Evolutionary conservation across 2,113 vertebrate species (phyloP).

Genomic region (Myotis lucifugus): DNA sequence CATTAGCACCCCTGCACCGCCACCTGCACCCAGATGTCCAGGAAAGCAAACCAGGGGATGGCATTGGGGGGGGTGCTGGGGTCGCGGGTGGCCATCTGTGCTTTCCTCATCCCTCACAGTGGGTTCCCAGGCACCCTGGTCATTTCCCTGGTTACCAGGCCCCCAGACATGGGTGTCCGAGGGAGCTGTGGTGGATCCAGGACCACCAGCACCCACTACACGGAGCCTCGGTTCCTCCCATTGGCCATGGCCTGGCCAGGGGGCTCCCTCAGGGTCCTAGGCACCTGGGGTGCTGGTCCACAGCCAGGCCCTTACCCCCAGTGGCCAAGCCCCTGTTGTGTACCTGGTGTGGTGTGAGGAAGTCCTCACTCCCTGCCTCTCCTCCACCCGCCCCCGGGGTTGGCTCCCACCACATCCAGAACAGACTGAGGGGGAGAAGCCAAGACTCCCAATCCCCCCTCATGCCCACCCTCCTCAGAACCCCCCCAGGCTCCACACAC

Average conservation of each 20-base stretch:
- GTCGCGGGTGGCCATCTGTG: background rate
- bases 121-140: no score
- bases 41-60: background rate
- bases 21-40: fast-evolving
- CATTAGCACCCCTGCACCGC: background rate
- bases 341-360: background rate
- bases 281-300: background rate
- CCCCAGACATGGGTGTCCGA: background rate
- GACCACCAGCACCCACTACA: background rate
- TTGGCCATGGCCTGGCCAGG: background rate
- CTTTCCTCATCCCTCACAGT: background rate
- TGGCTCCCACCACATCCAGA: background rate
- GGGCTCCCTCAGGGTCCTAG: background rate
- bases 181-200: background rate
- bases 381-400: background rate
- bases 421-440: background rate
- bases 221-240: background rate
- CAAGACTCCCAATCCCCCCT: background rate
- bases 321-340: background rate
- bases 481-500: background rate
- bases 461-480: background rate
- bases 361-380: background rate
- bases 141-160: background rate
- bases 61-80: background rate
- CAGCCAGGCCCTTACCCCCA: background rate